These are phyloP conservation scores for Cercocebus atys DNA, from an alignment of 2,113 vertebrate species.

Conservation along the genomic window DNA sequence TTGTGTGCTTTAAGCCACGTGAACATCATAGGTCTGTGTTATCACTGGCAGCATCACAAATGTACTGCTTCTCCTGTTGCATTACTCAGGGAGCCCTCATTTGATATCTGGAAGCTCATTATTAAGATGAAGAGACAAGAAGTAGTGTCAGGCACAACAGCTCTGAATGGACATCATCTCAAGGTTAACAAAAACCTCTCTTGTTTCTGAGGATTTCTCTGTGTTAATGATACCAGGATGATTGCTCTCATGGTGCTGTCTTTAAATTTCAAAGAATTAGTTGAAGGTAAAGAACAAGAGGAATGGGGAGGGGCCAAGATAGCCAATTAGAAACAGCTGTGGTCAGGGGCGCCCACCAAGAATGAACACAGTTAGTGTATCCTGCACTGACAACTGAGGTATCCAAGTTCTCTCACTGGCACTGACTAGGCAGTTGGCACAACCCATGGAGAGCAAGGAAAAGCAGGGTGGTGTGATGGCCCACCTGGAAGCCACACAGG, in stretches of 20 bases:
- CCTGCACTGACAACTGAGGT: too few species aligned
- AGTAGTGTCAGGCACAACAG: not conserved
- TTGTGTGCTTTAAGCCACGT: not conserved
- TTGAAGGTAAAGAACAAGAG: not conserved
- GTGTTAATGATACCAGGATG: not conserved
- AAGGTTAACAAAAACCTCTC: not conserved
- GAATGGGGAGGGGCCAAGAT: not conserved
- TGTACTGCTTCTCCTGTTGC: not conserved
- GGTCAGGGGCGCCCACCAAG: too few species aligned
- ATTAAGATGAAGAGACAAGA: not conserved
- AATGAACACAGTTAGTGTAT: too few species aligned
- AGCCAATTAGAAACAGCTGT: too few species aligned
- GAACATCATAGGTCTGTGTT: not conserved
- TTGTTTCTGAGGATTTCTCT: not conserved
- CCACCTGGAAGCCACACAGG: too few species aligned
- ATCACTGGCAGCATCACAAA: not conserved
- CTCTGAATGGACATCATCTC: constrained; percentile 19
- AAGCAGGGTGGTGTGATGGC: too few species aligned
- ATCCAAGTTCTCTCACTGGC: too few species aligned
- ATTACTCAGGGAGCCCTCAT: not conserved
- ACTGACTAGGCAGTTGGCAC: too few species aligned
- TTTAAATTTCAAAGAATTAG: constrained; percentile 29
- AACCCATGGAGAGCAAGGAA: too few species aligned
- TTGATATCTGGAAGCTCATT: not conserved
- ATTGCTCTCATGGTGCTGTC: not conserved